phyloP scores from a whole-genome alignment of 2,888 invertebrate genomes.

The Drosophila pseudotalamancana region DNA sequence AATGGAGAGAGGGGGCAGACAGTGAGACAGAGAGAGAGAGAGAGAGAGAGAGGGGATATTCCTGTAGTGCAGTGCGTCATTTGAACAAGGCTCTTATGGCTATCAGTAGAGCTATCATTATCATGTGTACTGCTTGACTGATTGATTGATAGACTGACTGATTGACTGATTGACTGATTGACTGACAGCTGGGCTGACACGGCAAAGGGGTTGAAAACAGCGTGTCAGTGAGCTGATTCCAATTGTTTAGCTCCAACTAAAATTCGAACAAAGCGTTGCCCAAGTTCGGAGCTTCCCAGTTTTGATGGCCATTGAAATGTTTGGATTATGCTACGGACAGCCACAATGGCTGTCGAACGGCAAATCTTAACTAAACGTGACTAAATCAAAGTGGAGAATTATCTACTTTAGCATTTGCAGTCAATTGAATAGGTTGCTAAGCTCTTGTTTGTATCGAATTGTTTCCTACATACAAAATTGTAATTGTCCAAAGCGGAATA shows the following conservation, averaged over 20 bases:
- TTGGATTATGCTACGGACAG: neutral
- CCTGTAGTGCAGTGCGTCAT: slow-evolving; percentile 26
- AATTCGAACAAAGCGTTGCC: too few species aligned
- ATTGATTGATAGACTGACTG: slow-evolving; percentile 25
- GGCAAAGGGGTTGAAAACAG: slow-evolving; percentile 1
- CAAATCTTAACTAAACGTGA: neutral
- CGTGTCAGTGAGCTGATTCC: too few species aligned
- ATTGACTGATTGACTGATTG: slow-evolving; percentile 25
- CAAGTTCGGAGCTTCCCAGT: neutral
- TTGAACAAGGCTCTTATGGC: slow-evolving; percentile 28
- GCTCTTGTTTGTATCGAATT: too few species aligned
- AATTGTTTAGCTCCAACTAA: too few species aligned
- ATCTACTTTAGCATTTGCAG: too few species aligned
- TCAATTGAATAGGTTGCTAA: too few species aligned
- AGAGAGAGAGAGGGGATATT: too few species aligned
- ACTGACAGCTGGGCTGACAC: slow-evolving; percentile 44
- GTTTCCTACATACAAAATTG: too few species aligned
- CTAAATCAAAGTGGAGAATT: too few species aligned
- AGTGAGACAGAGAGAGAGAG: neutral
- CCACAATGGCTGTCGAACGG: neutral
- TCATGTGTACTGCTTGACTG: slow-evolving; percentile 50
- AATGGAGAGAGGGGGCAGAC: neutral
- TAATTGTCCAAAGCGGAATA: too few species aligned
- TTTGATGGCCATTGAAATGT: neutral
- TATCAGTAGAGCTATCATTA: slow-evolving; percentile 49